Evolutionary conservation across 2,113 vertebrate species (phyloP).

Genomic region (Circaetus gallicus): DNA sequence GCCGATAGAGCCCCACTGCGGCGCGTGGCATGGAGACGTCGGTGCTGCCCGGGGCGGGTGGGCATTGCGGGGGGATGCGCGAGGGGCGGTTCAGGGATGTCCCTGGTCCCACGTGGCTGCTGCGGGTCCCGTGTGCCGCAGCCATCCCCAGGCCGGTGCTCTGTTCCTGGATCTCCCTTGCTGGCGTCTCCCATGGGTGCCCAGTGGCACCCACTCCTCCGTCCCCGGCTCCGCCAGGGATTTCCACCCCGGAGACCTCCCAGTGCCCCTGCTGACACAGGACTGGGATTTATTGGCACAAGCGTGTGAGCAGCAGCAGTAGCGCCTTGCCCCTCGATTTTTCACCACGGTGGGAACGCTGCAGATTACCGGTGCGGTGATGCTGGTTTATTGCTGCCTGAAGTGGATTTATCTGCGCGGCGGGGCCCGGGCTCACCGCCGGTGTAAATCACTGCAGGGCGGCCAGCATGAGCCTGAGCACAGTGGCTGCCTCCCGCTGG

Average conservation of each 20-base stretch:
- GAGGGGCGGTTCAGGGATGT: not conserved
- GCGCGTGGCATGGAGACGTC: not conserved
- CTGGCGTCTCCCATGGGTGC: not conserved
- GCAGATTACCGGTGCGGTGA: not conserved
- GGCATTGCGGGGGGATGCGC: not conserved
- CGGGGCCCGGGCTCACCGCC: not conserved
- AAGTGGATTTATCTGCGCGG: conserved; percentile 1
- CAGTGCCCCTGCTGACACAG: not conserved
- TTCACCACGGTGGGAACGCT: not conserved
- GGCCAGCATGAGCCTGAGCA: not conserved
- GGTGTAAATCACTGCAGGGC: not conserved
- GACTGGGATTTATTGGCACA: not conserved
- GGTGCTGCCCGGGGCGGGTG: not conserved
- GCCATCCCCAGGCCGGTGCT: not conserved
- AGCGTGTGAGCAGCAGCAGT: accelerated
- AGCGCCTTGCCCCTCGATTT: not conserved
- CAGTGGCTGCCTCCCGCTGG: not conserved
- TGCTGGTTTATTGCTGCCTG: conserved; percentile 22
- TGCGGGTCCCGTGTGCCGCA: accelerated
- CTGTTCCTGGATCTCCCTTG: not conserved
- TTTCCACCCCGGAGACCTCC: not conserved
- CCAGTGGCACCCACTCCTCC: not conserved
- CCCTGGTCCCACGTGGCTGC: not conserved
- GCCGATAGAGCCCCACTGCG: not conserved
- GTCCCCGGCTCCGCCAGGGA: not conserved